A percentile compares a stretch with the other conserved stretches of the same genome.
phyloP scores from a whole-genome alignment of 2,113 vertebrate genomes.

The Erythrocebus patas region DNA sequence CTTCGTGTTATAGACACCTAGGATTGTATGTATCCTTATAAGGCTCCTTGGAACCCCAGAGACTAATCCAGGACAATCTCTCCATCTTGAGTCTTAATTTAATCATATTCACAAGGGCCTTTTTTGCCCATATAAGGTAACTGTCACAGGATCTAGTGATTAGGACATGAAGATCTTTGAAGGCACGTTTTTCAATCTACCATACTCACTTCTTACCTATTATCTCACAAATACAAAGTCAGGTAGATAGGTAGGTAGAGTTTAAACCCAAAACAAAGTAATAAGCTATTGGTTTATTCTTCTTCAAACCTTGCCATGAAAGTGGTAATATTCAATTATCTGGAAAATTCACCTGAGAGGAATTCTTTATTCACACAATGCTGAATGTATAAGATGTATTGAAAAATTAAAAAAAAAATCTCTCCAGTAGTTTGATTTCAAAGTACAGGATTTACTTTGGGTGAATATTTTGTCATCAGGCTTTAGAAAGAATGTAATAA shows the following conservation, averaged over 20 bases:
- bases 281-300: background rate
- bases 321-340: background rate
- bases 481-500: slow-evolving; percentile 6
- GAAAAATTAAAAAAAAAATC: background rate
- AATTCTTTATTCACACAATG: background rate
- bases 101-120: background rate
- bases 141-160: background rate
- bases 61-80: background rate
- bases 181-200: background rate
- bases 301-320: background rate
- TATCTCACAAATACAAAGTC: background rate
- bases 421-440: background rate
- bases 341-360: background rate
- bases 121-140: background rate
- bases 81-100: background rate
- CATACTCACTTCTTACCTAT: background rate
- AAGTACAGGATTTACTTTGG: background rate
- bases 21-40: background rate
- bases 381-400: background rate
- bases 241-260: background rate
- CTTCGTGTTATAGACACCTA: background rate
- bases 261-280: background rate
- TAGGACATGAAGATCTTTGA: background rate
- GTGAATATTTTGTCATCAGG: background rate
- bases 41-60: background rate